A percentile compares a stretch with the other conserved stretches of the same genome.
These are phyloP conservation scores for Saccopteryx leptura DNA, from an alignment of 2,113 vertebrate genomes.

Conservation along the genomic window DNA sequence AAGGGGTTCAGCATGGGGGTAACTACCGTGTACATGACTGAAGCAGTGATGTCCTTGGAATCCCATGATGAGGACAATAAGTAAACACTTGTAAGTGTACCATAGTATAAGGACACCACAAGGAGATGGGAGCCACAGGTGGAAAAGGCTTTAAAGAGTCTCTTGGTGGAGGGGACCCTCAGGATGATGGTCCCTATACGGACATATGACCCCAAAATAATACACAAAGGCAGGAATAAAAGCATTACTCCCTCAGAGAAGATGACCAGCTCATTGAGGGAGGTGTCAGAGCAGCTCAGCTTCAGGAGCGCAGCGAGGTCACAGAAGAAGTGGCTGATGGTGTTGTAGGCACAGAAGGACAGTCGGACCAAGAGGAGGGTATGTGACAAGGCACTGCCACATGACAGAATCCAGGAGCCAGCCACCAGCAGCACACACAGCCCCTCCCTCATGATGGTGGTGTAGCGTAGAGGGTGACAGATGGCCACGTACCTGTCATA, in stretches of 20 bases:
- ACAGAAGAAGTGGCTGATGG: constrained; percentile 42
- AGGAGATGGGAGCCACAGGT: constrained; percentile 76
- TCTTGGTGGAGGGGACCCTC: not conserved
- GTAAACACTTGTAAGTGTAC: constrained; percentile 35
- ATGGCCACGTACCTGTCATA: constrained; percentile 78
- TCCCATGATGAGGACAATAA: too few relatives aligned
- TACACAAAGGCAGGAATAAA: too few relatives aligned
- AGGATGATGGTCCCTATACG: constrained; percentile 65
- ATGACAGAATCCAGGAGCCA: not conserved
- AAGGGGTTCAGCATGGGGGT: too few relatives aligned
- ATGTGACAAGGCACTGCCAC: not conserved
- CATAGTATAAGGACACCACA: constrained; percentile 71
- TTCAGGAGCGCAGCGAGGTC: constrained; percentile 4
- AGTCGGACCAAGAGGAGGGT: not conserved
- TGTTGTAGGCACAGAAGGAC: not conserved
- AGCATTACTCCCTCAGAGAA: constrained; percentile 33
- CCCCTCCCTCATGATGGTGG: constrained; percentile 34
- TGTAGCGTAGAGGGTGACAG: constrained; percentile 74
- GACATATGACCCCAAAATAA: constrained; percentile 63
- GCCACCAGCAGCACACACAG: not conserved
- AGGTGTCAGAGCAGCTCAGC: constrained; percentile 12
- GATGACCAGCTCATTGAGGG: constrained; percentile 57
- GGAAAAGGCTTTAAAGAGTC: constrained; percentile 68
- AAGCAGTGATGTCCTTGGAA: too few relatives aligned
- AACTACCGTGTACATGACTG: too few relatives aligned